Evolutionary conservation across 2,113 vertebrate species (phyloP).

Genomic region (Spheniscus mendiculus): DNA sequence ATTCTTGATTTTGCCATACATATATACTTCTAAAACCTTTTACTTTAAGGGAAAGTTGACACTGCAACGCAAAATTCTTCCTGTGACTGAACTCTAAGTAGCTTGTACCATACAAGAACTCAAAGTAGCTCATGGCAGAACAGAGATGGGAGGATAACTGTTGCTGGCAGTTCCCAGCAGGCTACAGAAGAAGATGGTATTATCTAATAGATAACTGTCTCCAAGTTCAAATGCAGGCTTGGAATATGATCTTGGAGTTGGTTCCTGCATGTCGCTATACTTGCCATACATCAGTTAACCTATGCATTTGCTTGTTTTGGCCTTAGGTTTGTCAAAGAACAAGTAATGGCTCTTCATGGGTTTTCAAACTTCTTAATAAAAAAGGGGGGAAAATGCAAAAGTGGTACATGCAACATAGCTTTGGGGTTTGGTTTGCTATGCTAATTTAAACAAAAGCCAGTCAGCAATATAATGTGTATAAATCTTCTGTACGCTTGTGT

Average conservation of each 20-base stretch:
- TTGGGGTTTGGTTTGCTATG: background rate
- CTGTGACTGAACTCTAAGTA: background rate
- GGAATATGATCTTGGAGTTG: background rate
- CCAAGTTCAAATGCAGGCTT: background rate
- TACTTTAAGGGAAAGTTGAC: background rate
- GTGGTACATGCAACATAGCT: background rate
- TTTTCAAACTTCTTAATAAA: background rate
- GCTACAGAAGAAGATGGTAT: background rate
- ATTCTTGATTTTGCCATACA: background rate
- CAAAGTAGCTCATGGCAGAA: background rate
- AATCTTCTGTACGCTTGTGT: background rate
- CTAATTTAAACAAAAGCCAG: background rate
- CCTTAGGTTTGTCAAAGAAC: background rate
- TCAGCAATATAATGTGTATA: background rate
- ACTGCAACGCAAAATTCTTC: background rate
- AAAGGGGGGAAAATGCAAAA: background rate
- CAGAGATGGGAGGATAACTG: background rate
- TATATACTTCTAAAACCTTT: background rate
- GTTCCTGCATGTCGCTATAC: background rate
- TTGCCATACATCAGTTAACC: background rate
- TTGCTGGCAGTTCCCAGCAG: background rate
- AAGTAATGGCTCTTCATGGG: background rate
- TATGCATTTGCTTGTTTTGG: background rate
- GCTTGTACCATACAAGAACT: background rate
- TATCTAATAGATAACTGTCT: background rate